A percentile compares a stretch with the other conserved stretches of the same genome.
Evolutionary conservation across 2,113 vertebrate species (phyloP).

Genomic region (Mormoops blainvillei): DNA sequence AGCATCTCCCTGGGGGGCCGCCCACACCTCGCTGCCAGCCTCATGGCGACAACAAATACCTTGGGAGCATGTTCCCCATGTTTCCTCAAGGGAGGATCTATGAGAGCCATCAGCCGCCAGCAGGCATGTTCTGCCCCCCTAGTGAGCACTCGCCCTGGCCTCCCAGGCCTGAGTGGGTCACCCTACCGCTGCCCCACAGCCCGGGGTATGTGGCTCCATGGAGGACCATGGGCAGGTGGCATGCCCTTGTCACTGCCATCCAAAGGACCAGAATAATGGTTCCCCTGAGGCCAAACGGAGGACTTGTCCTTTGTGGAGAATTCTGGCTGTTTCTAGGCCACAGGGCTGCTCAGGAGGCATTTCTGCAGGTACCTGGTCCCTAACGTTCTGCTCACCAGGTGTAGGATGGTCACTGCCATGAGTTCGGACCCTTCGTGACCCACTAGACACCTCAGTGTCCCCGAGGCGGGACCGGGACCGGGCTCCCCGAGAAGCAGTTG

Average conservation of each 20-base stretch:
- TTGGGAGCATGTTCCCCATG: neutral
- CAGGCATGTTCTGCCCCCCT: neutral
- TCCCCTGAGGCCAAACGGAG: neutral
- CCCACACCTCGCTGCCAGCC: neutral
- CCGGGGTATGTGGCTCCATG: fast-evolving
- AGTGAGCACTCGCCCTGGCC: neutral
- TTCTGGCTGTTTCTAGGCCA: neutral
- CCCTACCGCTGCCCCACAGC: neutral
- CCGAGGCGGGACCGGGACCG: fast-evolving
- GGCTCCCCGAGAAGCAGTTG: neutral
- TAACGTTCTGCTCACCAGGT: fast-evolving
- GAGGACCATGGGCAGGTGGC: neutral
- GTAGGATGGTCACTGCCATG: neutral
- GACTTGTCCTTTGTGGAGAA: neutral
- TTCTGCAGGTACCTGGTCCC: neutral
- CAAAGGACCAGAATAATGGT: too few species aligned
- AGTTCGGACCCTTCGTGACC: neutral
- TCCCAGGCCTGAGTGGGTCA: neutral
- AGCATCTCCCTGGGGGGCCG: neutral
- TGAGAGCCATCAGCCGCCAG: neutral
- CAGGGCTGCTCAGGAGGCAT: neutral
- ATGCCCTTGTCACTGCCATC: neutral
- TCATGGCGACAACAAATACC: neutral
- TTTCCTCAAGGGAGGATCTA: neutral
- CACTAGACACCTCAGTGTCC: neutral